Base-by-base conservation (phyloP, 1,140 invertebrate genomes). In the Metopolophium dirhodum region DNA sequence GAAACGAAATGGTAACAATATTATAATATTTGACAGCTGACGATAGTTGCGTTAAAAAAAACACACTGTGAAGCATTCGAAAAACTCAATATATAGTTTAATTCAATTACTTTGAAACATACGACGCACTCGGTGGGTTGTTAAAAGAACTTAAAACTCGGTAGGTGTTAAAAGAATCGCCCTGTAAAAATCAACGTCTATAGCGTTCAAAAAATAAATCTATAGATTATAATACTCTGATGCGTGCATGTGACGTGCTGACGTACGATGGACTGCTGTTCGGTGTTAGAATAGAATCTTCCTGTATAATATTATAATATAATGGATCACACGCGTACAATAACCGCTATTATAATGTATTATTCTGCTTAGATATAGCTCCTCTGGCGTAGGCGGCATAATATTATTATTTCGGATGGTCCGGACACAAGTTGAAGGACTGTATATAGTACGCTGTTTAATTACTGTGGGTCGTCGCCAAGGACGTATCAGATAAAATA, bases 391-490 rank as follows among this genome's bases (percentile, higher is more conserved):
- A 41, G 37, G 37, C 22, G 22, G 7, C 35, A 83, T 83, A 54
- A 54, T 54, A 51, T 51, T 51, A 54, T 54, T 54, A 83, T 77
- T 77, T 77, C n/a, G 14, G 61, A 83, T 41, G 37, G 37, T 41
- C 37, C 82, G 22, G 22, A 41, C 82, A 83, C 82, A 83, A 83
- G 82, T 83, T 83, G 37, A 83, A 83, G 37, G 82, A 83, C 82
- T 23, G 6, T 7, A 23, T 7, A 23, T 7, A 23, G 8, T 37
- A 83, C 8, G 77, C 6, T 2, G 82, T 83, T 83, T 22, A 9
- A 41, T 83, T 23, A 22, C 23, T 83, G 82, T 41, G 37, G 77
- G 22, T 83, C 37, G 82, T 83, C 37, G 22, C 82, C 82, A 83
- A 83, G 82, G 82, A 41, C 82, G 35, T 83, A 23, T 41, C 41